Evolutionary conservation across 1,140 invertebrate species (phyloP), one percentile per base, ranked within the genome.

Genomic region (Orussus abietinus): DNA sequence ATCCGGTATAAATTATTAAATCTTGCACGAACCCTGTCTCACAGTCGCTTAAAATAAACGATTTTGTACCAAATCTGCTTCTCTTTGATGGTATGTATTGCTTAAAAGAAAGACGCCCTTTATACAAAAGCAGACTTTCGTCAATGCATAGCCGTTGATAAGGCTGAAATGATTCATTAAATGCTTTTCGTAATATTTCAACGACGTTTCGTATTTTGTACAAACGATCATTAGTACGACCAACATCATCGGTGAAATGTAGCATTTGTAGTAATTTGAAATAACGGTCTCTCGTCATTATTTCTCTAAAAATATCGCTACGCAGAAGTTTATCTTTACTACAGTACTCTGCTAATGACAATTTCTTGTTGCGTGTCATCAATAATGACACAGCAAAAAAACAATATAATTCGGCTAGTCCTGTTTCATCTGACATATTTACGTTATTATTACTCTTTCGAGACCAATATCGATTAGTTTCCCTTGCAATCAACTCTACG

Each of bases 71-170:
- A 53, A 64, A 66, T 34, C 43, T 11, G 26, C 48, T 35, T 30
- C 53, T 49, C 33, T 66, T 71, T 9, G 18, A 45, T 19, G 59
- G 53, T 18, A 67, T 62, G 38, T 61, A 68, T 37, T 65, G 61
- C 28, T 57, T 59, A 20, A 66, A 62, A 19, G 17, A 14, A 5
- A 64, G 37, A 10, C 58, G 19, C 9, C 66, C 62, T 57, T 65
- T 64, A 33, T 57, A 66, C 9, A 47, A 1, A 5, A 67, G 31
- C 0, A 62, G 32, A 34, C 35, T 50, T 50, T 68, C 59, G 33
- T 68, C 55, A n/a, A 66, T 47, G 14, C 39, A 56, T 6, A 65
- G 4, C 3, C 50, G 51, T 46, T 53, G 34, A 5, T 54, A 52
- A 7, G 49, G 41, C 22, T 41, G 38, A 18, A 62, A 47, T 5